Evolutionary conservation across 35 echinoderm and acorn worm genomes (phyloP), one percentile per base, ranked within the genome.

Genomic region (Ophiothrix spiculata): DNA sequence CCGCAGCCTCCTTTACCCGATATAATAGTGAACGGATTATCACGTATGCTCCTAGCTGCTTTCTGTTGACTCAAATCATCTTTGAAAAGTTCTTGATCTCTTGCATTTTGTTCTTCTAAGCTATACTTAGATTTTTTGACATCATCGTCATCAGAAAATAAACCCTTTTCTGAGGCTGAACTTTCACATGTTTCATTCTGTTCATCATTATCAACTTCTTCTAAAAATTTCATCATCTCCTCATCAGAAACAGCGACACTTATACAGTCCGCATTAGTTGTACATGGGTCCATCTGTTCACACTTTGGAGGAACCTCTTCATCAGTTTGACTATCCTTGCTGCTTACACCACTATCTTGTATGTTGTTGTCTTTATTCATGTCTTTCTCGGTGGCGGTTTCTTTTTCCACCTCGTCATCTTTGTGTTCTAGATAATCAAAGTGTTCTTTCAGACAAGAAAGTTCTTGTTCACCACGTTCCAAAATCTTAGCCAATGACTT

Each of bases 1-100:
- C 92, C 92, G 56, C 92, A 90, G 10, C 92, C 92, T 1, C 92
- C 92, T 63, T 81, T 90, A 15, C 92, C 88, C 21, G 88, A 87
- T 36, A 94, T 73, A 23, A 94, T 40, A 17, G 92, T 83, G 46
- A 94, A 40, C 0, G 92, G 83, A 29, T 87, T 40, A 0, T 36
- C 39, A 28, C 92, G 40, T 0, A 94, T 87, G 12, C 38, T 86
- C 10, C 63, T 32, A 0, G 77, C 87, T 4, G 92, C 92, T 32
- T 21, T 0, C 31, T 79, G 56, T 25, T 94, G 92, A 31, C 34
- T 34, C 25, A 16, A 14, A 35, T 94, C 92, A 60, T 32, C n/a
- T 31, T 90, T 63, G 36, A 69, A 90, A 38, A 89, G 81, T 0
- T 41, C 28, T 6, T 36, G 25, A 4, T 87, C 73, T 39, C 45